Evolutionary conservation across 2,888 invertebrate species (phyloP).

Genomic region (Schizaphis graminum): DNA sequence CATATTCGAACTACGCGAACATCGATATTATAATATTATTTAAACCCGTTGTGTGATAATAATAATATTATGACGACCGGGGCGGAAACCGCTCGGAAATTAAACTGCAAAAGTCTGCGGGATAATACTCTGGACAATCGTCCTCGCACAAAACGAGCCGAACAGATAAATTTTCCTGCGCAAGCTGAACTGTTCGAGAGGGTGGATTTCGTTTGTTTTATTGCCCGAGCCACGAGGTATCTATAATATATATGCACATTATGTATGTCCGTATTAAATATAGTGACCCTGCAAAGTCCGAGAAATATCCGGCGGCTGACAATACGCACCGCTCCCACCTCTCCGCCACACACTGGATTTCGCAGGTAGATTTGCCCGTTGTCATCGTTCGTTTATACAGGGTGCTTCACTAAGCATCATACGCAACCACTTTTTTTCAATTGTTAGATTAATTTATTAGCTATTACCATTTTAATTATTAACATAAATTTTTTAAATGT

Average conservation of each 20-base stretch:
- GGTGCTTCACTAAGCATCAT: too few relatives aligned
- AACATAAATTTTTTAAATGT: too few relatives aligned
- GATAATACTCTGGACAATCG: neutral
- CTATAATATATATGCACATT: neutral
- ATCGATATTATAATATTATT: neutral
- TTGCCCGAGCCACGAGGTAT: neutral
- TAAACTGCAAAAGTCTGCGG: constrained; percentile 2
- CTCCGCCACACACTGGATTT: neutral
- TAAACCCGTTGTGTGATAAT: neutral
- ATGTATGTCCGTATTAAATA: neutral
- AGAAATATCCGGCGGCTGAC: constrained; percentile 11
- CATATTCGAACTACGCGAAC: neutral
- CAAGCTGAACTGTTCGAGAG: neutral
- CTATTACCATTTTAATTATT: too few relatives aligned
- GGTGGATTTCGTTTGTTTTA: constrained; percentile 17
- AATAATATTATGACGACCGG: neutral
- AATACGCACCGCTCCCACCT: neutral
- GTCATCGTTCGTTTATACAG: neutral
- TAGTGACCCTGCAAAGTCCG: neutral
- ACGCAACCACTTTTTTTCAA: too few relatives aligned
- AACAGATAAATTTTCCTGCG: neutral
- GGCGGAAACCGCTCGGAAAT: constrained; percentile 1
- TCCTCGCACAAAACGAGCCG: neutral
- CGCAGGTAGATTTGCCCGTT: neutral
- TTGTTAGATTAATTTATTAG: too few relatives aligned